Base-by-base conservation (phyloP, 2,888 invertebrate species). In the Drosophila anomalata region DNA sequence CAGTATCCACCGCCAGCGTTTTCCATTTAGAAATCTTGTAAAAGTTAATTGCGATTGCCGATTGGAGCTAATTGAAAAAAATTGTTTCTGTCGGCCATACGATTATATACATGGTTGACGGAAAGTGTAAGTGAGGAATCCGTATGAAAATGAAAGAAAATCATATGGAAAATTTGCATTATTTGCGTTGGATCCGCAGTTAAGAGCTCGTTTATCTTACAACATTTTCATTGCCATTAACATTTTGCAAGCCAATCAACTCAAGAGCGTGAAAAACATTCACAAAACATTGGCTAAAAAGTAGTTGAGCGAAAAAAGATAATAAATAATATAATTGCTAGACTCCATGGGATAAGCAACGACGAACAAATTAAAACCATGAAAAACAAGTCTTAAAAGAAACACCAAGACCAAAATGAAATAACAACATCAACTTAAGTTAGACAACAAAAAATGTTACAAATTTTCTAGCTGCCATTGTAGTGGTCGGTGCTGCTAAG, bases 1-100 rank as follows among this genome's bases (percentile, higher is more conserved):
- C 14, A 41, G 22, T 22, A 36, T 58, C n/a, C 36, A 41, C 31
- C 29, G 48, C 26, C 57, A 73, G 50, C 57, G 79, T 73, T 79
- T 79, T 79, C 79, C 73, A 79, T 82, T 79, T 82, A 86, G 87
- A 79, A 79, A 79, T 79, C 79, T 79, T 79, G 79, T 86, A 71
- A 79, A 82, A 82, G 70, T 82, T 86, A 79, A 79, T 86, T 86
- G 83, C 86, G 63, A 73, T 66, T 67, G 71, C 72, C 55, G 63
- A 70, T 59, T 68, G n/a, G 29, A 61, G 63, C 79, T 82, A 83
- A 79, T 79, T 82, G 86, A 76, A 67, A 52, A 65, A 63, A 47
- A 66, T 41, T 54, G 54, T 76, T 58, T 62, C 77, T 69, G 74
- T 60, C 68, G 46, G 53, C 29, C 24, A 44, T 73, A 70, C 59